Evolutionary conservation across 2,888 invertebrate genomes (phyloP).

Genomic region (Drosophila paracracens): DNA sequence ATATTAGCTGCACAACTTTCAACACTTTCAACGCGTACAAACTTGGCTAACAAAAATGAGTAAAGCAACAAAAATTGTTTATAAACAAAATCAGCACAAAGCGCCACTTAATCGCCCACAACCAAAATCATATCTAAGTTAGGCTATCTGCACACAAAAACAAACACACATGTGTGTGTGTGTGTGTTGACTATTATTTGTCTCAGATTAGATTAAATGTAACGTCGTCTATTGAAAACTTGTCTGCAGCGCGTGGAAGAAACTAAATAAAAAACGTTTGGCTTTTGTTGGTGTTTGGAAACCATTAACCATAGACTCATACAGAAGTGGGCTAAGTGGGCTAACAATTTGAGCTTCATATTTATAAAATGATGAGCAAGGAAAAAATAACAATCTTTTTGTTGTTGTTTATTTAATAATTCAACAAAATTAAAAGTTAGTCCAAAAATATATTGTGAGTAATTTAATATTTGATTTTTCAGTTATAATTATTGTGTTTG

Average conservation of each 20-base stretch:
- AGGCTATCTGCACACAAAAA: conserved; percentile 37
- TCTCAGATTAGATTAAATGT: conserved; percentile 70
- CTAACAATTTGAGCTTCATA: background rate
- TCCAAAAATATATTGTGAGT: background rate
- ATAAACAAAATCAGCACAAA: conserved; percentile 17
- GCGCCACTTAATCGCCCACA: conserved; percentile 46
- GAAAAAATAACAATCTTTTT: background rate
- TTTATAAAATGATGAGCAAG: background rate
- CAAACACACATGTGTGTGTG: background rate
- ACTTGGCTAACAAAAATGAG: conserved; percentile 16
- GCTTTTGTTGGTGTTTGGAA: conserved; percentile 6
- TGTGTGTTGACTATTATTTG: conserved; percentile 54
- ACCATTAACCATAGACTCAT: conserved; percentile 6
- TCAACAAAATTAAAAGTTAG: background rate
- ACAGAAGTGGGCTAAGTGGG: background rate
- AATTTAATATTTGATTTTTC: background rate
- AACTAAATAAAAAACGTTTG: conserved; percentile 19
- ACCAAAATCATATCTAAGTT: conserved; percentile 52
- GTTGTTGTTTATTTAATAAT: background rate
- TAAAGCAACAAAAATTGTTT: conserved; percentile 19
- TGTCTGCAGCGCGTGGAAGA: conserved; percentile 29
- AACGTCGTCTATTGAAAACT: conserved; percentile 47
- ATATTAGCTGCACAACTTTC: conserved; percentile 43
- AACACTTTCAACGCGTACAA: conserved; percentile 47
- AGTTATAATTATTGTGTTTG: background rate